Evolutionary conservation across 2,888 invertebrate species (phyloP), one percentile per base, ranked within the genome.

Genomic region (Romanomermis culicivorax): DNA sequence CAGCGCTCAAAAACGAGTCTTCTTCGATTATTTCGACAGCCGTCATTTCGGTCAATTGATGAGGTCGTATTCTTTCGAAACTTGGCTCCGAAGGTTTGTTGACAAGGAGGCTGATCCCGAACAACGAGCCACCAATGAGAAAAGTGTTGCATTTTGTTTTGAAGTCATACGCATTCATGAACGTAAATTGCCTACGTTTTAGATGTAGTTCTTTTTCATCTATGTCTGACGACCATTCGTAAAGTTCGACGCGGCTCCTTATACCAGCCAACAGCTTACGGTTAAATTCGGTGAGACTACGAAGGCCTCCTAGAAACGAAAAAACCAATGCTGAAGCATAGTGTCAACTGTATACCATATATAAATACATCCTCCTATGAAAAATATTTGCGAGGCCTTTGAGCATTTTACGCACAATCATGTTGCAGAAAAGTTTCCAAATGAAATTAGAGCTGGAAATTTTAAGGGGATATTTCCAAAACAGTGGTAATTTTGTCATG

Each of bases 11-110:
- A 74, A 93, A 93, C 0, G 87, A 85, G 67, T 97, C 95, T 67
- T 95, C 93, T 68, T 97, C 95, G 25, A 67, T 60, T 51, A 97
- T 91, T 72, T 97, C 97, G 14, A 95, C 79, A 0, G 91, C 83
- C 1, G 89, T 87, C 85, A 89, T 93, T 95, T 95, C 97, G 70
- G 91, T 91, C 0, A 93, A 89, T 68, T 85, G 85, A 71, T 86
- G 88, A 73, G 95, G 93, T 50, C 91, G 61, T 64, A 71, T 55
- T 71, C 93, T 93, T 67, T 95, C 93, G 69, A 95, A 89, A 65
- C 85, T 86, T 45, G 86, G 89, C 74, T 95, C 93, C 83, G 93
- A 84, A 65, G 84, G 79, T 75, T 91, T 95, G 70, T 95, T 95
- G 65, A 88, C 85, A 55, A 97, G 73, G 45, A 97, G 73, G 0